Evolutionary conservation across 2,113 vertebrate species (phyloP), one percentile per base, ranked within the genome.

Genomic region (Vireo altiloquus): DNA sequence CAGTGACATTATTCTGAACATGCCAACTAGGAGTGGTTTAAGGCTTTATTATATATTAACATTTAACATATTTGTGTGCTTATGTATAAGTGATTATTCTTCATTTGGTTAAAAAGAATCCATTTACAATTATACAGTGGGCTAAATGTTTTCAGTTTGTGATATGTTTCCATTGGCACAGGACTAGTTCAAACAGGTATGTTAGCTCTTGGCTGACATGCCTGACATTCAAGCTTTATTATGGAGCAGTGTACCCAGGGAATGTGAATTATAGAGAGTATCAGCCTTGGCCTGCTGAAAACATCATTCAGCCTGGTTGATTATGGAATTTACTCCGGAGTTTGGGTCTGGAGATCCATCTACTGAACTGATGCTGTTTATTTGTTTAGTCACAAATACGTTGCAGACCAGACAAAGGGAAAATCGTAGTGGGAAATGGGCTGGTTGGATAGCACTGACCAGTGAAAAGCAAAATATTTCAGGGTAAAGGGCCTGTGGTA

Each of bases 241-340:
- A 94, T 17, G 16, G 94, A 96, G 90, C 89, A 22, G 69, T 25
- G 57, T 84, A 94, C 94, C 96, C 92, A 93, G 97, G 98, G 97
- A 98, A 87, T 50, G 96, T 97, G 98, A 98, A 97, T 97, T 97
- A 98, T 95, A 97, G 97, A 87, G 91, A 95, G 94, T 78, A 97
- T 97, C 98, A 97, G 95, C 96, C 96, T 92, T 83, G 86, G 97
- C 92, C 97, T 96, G 93, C 95, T 96, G 94, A 98, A 97, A 97
- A 92, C 97, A 98, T 98, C 97, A 97, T 97, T 98, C 97, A 97
- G 94, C 92, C 98, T 97, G 64, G 96, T 95, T 98, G 98, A 97
- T 98, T 97, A 96, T 87, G 93, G 93, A 97, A 97, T 97, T 96
- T 96, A 94, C 96, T 98, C 90, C 2, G 4, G 88, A 97, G 88